Conservation (phyloP, 2,888 invertebrate genomes). For the Dolomedes plantarius region DNA sequence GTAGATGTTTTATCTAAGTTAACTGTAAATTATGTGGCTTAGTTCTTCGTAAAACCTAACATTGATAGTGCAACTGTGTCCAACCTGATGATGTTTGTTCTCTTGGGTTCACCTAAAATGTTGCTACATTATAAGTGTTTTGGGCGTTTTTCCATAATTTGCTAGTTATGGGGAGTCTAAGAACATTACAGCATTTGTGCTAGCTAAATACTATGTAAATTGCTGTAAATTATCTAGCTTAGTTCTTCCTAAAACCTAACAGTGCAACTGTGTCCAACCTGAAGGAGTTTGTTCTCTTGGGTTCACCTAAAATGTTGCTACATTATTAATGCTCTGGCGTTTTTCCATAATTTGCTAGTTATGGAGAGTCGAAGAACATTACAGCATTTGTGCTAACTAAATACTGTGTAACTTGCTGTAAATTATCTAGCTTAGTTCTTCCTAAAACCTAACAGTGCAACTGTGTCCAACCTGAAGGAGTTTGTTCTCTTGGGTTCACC, state of each 20-base stretch:
- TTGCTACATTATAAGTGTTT: constrained; percentile 25
- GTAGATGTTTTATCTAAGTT: no score
- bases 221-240: no score
- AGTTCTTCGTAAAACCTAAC: no score
- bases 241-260: no score
- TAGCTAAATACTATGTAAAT: no score
- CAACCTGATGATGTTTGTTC: not conserved
- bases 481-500: constrained; percentile 18
- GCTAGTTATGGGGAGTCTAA: not conserved
- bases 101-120: constrained; percentile 22
- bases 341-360: constrained; percentile 8
- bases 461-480: no score
- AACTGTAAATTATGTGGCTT: no score
- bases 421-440: no score
- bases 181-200: not conserved
- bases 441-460: no score
- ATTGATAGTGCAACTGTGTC: constrained; percentile 28
- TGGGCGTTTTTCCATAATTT: constrained; percentile 21
- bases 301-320: constrained; percentile 35
- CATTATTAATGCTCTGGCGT: constrained; percentile 8
- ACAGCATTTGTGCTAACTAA: no score
- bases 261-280: constrained; percentile 23
- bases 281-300: not conserved
- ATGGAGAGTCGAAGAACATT: not conserved
- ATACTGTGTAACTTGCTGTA: no score